These are phyloP conservation scores for Hippocampus mohnikei DNA, from an alignment of 2,113 vertebrate genomes.

Conservation along the genomic window DNA sequence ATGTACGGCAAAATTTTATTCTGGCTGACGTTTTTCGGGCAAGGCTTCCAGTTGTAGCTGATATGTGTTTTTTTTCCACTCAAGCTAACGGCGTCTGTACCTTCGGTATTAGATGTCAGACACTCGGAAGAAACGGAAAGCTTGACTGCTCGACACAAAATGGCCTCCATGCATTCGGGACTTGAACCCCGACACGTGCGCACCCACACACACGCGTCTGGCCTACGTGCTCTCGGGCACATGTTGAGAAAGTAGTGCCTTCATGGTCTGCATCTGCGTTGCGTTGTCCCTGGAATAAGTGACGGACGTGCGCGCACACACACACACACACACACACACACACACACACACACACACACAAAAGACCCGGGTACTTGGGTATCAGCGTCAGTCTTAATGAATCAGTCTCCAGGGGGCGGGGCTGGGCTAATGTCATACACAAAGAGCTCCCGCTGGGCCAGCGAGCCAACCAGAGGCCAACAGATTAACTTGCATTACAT, in stretches of 20 bases:
- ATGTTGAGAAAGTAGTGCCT: constrained; percentile 62
- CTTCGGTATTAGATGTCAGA: neutral
- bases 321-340: constrained; percentile 46
- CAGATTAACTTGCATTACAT: constrained; percentile 81
- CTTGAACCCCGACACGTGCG: neutral
- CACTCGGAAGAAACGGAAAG: constrained; percentile 2
- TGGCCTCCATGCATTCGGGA: neutral
- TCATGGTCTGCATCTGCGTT: constrained; percentile 49
- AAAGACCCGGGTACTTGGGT: constrained; percentile 64
- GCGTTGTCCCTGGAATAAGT: constrained; percentile 58
- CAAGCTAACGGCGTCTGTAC: neutral
- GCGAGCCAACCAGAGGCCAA: constrained; percentile 70
- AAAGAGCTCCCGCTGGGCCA: constrained; percentile 61
- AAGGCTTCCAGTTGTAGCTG: too few species aligned
- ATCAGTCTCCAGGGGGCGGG: constrained; percentile 74
- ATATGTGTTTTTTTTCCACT: neutral
- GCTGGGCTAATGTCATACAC: constrained; percentile 65
- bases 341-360: constrained; percentile 55
- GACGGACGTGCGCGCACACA: constrained; percentile 34
- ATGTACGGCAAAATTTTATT: too few species aligned
- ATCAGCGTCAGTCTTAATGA: constrained; percentile 75
- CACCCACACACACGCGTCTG: constrained; percentile 6
- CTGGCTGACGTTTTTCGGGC: too few species aligned
- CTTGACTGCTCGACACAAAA: constrained; percentile 19
- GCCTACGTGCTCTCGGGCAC: constrained; percentile 69